These are phyloP conservation scores for Drosophila buzzatii DNA, from an alignment of 2,888 invertebrate species.

Conservation along the genomic window DNA sequence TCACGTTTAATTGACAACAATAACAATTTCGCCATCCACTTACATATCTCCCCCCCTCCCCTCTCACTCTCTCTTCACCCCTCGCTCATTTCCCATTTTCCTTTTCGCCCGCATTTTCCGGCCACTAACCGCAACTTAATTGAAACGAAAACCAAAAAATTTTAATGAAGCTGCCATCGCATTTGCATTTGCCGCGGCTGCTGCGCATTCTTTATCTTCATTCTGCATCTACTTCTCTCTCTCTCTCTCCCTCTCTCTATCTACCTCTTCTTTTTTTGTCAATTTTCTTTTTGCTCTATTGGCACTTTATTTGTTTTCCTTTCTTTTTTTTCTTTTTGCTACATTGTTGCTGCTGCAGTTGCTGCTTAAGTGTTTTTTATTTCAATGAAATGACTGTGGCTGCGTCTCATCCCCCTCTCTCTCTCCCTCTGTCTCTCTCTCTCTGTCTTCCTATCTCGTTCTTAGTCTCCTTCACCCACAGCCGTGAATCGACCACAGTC, in stretches of 20 bases:
- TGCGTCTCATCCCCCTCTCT: neutral
- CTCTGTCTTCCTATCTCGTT: neutral
- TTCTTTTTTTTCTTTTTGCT: constrained; percentile 21
- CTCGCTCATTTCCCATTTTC: neutral
- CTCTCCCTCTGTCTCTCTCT: neutral
- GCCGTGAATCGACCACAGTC: constrained; percentile 51
- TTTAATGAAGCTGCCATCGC: constrained; percentile 69
- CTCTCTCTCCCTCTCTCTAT: neutral
- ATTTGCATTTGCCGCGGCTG: constrained; percentile 51
- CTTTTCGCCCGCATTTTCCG: constrained; percentile 60
- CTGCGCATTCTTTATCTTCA: constrained; percentile 16
- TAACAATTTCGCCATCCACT: constrained; percentile 34
- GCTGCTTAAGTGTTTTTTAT: constrained; percentile 71
- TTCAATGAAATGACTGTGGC: constrained; percentile 61
- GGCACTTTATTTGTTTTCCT: constrained; percentile 23
- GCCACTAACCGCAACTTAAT: constrained; percentile 75
- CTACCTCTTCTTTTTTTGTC: neutral
- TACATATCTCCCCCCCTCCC: neutral
- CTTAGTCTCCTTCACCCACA: constrained; percentile 4
- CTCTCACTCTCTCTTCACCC: neutral
- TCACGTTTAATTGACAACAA: constrained; percentile 38
- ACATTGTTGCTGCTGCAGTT: constrained; percentile 52
- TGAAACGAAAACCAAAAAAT: constrained; percentile 73
- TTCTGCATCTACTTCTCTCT: neutral
- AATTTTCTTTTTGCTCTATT: constrained; percentile 11